Percentiles rank a stretch among this genome's conserved stretches.
These are phyloP conservation scores for Periophthalmodon schlosseri DNA, from an alignment of 2,113 vertebrate species.

Conservation along the genomic window DNA sequence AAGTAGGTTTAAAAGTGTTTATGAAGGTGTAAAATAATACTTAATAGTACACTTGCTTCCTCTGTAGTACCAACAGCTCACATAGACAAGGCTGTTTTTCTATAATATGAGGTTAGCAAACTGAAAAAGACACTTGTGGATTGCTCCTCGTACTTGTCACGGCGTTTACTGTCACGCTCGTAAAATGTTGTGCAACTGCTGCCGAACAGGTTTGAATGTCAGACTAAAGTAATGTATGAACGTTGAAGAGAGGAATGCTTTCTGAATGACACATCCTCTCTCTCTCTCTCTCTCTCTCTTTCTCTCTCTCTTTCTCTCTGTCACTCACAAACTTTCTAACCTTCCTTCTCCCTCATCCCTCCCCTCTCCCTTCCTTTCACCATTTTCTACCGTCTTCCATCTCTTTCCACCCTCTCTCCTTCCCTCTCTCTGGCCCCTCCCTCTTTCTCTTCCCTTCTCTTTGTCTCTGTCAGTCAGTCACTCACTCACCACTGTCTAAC, in stretches of 20 bases:
- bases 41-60: too few species aligned
- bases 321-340: not conserved
- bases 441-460: not conserved
- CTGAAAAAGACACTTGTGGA: not conserved
- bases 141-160: not conserved
- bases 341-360: too few species aligned
- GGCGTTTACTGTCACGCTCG: not conserved
- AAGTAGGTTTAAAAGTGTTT: not conserved
- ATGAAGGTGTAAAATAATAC: not conserved
- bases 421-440: too few species aligned
- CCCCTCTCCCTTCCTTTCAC: too few species aligned
- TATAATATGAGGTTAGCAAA: not conserved
- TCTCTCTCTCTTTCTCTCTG: too few species aligned
- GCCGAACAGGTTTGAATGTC: conserved; percentile 67
- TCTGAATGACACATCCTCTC: conserved; percentile 33
- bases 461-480: not conserved
- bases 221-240: conserved; percentile 14
- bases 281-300: conserved; percentile 3
- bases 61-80: too few species aligned
- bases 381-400: too few species aligned
- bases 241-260: conserved; percentile 49
- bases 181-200: conserved; percentile 47
- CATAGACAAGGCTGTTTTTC: not conserved
- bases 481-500: too few species aligned
- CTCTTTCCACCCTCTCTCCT: too few species aligned